Evolutionary conservation across 1,140 invertebrate species (phyloP).

Genomic region (Bombus confusus): DNA sequence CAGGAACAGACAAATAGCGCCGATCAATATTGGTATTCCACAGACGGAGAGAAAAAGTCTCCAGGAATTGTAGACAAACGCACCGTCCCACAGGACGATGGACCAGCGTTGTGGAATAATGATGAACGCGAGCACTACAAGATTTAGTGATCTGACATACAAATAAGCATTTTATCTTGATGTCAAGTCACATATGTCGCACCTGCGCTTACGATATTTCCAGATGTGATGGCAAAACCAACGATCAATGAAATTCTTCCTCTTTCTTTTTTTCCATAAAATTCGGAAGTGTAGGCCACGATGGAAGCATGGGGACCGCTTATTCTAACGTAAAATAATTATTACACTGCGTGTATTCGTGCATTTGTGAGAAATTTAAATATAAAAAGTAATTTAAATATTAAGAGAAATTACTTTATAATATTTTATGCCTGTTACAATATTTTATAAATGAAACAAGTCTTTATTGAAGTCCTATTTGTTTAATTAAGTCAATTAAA

Average conservation of each 20-base stretch:
- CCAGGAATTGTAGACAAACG: constrained; percentile 86
- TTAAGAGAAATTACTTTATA: not conserved
- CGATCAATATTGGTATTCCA: constrained; percentile 86
- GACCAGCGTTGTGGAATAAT: constrained; percentile 81
- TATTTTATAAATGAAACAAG: too few species aligned
- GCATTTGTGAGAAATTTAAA: not conserved
- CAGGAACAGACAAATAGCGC: constrained; percentile 85
- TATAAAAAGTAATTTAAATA: not conserved
- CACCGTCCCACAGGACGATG: constrained; percentile 68
- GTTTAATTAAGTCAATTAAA: too few species aligned
- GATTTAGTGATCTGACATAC: not conserved
- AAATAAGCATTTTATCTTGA: not conserved
- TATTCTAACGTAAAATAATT: constrained; percentile 81
- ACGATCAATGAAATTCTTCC: constrained; percentile 85
- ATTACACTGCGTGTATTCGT: not conserved
- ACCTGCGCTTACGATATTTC: constrained; percentile 77
- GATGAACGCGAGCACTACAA: constrained; percentile 81
- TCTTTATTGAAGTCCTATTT: too few species aligned
- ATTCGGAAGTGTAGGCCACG: constrained; percentile 88
- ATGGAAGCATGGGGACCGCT: constrained; percentile 88
- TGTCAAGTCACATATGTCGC: constrained; percentile 12
- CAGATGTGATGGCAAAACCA: constrained; percentile 82
- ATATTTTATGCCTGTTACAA: too few species aligned
- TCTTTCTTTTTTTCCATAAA: constrained; percentile 85
- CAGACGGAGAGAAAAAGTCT: constrained; percentile 88